These are phyloP conservation scores for Xenops minutus DNA, from an alignment of 2,797 vertebrate genomes.

Conservation along the genomic window DNA sequence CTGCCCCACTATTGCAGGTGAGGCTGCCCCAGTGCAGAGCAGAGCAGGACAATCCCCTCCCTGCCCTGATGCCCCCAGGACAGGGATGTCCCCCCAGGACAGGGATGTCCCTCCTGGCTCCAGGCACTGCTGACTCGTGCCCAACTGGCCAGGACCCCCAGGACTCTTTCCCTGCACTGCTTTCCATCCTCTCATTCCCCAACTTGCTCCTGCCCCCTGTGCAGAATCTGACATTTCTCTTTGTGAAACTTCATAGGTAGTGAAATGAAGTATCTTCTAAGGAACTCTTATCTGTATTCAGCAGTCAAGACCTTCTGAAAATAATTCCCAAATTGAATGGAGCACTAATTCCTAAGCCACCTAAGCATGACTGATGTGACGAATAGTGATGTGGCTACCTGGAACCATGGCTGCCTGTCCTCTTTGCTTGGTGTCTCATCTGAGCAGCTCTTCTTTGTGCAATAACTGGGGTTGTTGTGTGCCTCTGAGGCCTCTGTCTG, in stretches of 20 bases:
- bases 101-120: not conserved
- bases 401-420: not conserved
- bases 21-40: not conserved
- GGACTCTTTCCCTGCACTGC: not conserved
- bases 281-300: not conserved
- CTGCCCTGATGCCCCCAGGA: not conserved
- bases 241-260: not conserved
- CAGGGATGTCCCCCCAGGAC: not conserved
- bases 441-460: not conserved
- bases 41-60: not conserved
- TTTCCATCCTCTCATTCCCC: not conserved
- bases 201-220: not conserved
- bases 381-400: not conserved
- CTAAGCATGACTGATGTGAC: not conserved
- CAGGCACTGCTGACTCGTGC: not conserved
- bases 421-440: not conserved
- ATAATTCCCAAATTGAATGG: not conserved
- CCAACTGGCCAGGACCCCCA: not conserved
- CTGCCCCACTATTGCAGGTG: not conserved
- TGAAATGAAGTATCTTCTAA: not conserved
- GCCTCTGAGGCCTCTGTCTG: not conserved
- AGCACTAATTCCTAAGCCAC: not conserved
- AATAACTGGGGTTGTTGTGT: not conserved
- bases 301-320: not conserved
- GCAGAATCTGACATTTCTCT: not conserved